Evolutionary conservation across 2,113 vertebrate species (phyloP), one percentile per base, ranked within the genome.

Genomic region (Sapayoa aenigma): DNA sequence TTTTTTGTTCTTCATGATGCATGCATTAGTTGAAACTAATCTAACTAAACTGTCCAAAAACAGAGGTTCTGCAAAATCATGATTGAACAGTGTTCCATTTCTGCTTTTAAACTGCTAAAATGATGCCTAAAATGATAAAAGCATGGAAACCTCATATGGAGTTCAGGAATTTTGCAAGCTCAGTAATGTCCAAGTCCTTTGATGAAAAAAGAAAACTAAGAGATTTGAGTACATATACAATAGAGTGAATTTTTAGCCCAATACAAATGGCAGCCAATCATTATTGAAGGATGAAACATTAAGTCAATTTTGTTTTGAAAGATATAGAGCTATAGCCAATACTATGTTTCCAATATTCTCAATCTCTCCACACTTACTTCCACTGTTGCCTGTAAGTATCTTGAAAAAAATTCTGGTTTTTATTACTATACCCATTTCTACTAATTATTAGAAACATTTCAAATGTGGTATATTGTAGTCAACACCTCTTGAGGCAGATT

Each of bases 251-350:
- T 98, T 98, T 98, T 99, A 98, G 97, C 98, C 98, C 98, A 99
- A 98, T 99, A 99, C 98, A 98, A 98, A 98, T 97, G 98, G 98
- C 98, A 98, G 98, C 98, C 98, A 99, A 99, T 96, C 97, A 98
- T 98, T 98, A 98, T 97, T 97, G 97, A 98, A 98, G 97, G 98
- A 97, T 98, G 97, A 97, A 98, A 97, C 98, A 97, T 97, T 98
- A 98, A 98, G 99, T 98, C 99, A 99, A 98, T 98, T 98, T 97
- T 97, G 97, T 98, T 98, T 98, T 97, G 97, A 98, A 98, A 98
- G 97, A 98, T 98, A 98, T 98, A 98, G 98, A 98, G 98, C 99
- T 99, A 98, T 83, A 98, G 98, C 99, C 98, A 99, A 99, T 99
- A 97, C 98, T 98, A 98, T 98, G 97, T 98, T 98, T 98, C 97